Conservation (phyloP, 2,797 vertebrate genomes). For the Lateolabrax maculatus region DNA sequence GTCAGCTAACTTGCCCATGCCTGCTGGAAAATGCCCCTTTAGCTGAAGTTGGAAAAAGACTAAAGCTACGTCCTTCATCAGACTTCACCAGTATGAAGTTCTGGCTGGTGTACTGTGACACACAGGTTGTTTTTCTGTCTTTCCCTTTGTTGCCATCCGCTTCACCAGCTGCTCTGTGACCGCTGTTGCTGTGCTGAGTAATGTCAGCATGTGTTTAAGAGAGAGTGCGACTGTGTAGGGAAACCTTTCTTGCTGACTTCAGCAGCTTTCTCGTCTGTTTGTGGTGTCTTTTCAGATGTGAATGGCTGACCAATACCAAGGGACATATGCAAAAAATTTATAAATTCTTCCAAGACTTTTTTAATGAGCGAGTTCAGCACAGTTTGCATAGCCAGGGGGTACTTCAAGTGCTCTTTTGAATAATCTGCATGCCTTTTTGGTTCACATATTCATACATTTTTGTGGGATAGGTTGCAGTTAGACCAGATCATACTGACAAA, state of each 20-base stretch:
- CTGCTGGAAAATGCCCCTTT: background rate
- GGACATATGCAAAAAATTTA: background rate
- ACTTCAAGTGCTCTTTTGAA: background rate
- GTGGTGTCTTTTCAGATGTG: constrained; percentile 19
- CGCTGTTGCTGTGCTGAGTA: constrained; percentile 65
- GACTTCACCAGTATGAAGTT: background rate
- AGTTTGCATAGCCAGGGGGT: background rate
- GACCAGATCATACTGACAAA: background rate
- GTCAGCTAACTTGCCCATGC: background rate
- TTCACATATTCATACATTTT: no score
- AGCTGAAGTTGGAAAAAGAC: background rate
- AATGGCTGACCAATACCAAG: background rate
- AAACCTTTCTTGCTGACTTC: constrained; percentile 58
- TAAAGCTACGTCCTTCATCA: background rate
- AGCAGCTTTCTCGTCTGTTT: constrained; percentile 51
- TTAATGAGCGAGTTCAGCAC: background rate
- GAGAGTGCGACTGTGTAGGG: constrained; percentile 51
- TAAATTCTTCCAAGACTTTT: background rate
- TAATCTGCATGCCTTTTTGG: background rate
- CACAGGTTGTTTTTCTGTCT: constrained; percentile 40
- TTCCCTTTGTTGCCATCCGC: constrained; percentile 43
- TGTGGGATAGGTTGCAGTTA: background rate
- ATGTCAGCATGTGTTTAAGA: constrained; percentile 74
- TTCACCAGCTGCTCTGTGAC: constrained; percentile 68
- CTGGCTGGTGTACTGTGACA: constrained; percentile 12